These are phyloP conservation scores for Vandiemenella viatica DNA, from an alignment of 2,888 invertebrate genomes.

Conservation along the genomic window DNA sequence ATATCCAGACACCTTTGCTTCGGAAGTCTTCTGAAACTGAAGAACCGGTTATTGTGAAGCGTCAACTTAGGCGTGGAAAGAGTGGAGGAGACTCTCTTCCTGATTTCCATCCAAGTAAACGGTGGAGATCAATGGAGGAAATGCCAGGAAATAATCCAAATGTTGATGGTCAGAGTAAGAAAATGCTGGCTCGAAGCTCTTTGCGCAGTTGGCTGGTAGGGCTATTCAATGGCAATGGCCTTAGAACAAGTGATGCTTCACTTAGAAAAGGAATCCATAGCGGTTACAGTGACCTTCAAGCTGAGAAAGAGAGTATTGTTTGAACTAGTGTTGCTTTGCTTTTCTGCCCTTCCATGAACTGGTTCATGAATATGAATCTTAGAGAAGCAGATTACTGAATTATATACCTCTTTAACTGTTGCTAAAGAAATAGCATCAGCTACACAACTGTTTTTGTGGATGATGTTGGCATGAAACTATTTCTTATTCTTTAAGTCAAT, in stretches of 20 bases:
- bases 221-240: constrained; percentile 54
- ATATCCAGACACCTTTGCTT: constrained; percentile 34
- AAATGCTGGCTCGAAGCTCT: constrained; percentile 43
- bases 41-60: constrained; percentile 5
- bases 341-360: too few species aligned
- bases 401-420: too few species aligned
- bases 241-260: constrained; percentile 47
- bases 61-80: constrained; percentile 8
- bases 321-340: too few species aligned
- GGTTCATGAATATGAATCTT: too few species aligned
- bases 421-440: too few species aligned
- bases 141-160: constrained; percentile 26
- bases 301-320: not conserved
- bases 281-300: constrained; percentile 21
- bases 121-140: constrained; percentile 67
- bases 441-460: too few species aligned
- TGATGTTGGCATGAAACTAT: too few species aligned
- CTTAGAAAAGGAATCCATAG: constrained; percentile 34
- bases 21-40: constrained; percentile 26
- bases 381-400: too few species aligned
- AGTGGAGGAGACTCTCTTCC: constrained; percentile 8
- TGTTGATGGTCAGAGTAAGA: constrained; percentile 33
- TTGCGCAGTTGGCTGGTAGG: constrained; percentile 60
- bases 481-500: too few species aligned
- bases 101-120: constrained; percentile 40